Percentiles rank a stretch among this genome's conserved stretches.
These are phyloP conservation scores for Pipistrellus pipistrellus DNA, from an alignment of 2,797 vertebrate genomes.

Conservation along the genomic window DNA sequence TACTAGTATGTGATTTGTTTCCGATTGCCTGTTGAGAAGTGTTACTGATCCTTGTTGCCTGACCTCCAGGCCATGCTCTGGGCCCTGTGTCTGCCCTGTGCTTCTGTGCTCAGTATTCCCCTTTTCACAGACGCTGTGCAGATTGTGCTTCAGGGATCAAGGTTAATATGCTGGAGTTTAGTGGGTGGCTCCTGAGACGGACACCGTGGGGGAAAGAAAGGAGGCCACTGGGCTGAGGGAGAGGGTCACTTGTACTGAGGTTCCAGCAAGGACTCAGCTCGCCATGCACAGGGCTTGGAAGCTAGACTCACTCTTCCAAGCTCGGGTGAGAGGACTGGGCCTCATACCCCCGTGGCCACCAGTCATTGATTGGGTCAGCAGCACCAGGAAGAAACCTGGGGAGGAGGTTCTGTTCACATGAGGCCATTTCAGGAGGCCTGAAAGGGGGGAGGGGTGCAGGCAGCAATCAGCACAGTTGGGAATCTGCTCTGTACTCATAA, in stretches of 20 bases:
- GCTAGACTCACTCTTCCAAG: neutral
- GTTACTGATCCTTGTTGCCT: rapidly evolving
- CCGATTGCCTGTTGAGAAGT: neutral
- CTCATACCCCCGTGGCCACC: too few relatives aligned
- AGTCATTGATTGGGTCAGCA: neutral
- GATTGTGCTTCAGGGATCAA: neutral
- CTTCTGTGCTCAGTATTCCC: neutral
- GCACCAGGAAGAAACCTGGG: neutral
- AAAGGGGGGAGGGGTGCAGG: too few relatives aligned
- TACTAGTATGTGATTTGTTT: neutral
- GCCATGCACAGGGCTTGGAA: neutral
- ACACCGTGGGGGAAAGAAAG: too few relatives aligned
- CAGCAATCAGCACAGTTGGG: neutral
- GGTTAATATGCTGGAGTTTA: neutral
- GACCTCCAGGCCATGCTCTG: neutral
- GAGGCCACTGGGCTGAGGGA: neutral
- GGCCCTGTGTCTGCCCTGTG: neutral
- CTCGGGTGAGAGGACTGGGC: neutral
- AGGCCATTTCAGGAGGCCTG: too few relatives aligned
- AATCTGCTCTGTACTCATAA: neutral
- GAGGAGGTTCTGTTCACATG: neutral
- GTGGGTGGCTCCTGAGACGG: neutral
- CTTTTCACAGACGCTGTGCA: neutral
- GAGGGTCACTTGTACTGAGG: neutral
- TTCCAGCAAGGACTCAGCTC: too few relatives aligned